A percentile compares a stretch with the other conserved stretches of the same genome.
These are phyloP conservation scores for Autographa gamma DNA, from an alignment of 2,888 invertebrate species.

Conservation along the genomic window DNA sequence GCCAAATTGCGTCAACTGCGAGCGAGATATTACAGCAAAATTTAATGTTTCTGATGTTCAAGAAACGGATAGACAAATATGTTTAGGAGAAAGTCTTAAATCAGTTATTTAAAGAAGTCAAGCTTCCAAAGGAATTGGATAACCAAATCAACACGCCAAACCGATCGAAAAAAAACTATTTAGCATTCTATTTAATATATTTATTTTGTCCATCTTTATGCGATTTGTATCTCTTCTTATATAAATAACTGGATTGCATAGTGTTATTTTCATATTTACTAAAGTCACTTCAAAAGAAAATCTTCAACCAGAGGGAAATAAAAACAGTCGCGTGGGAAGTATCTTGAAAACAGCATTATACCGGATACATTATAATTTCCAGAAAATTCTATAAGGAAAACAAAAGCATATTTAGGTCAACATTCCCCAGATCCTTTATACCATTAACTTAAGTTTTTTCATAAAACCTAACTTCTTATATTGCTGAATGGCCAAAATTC, in stretches of 20 bases:
- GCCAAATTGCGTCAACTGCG: constrained; percentile 25
- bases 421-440: constrained; percentile 7
- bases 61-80: background rate
- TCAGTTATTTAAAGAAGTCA: too few species aligned
- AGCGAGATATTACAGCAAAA: background rate
- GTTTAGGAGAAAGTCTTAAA: background rate
- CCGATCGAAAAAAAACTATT: too few species aligned
- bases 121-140: too few species aligned
- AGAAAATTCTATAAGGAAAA: background rate
- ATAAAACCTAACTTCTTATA: constrained; percentile 19
- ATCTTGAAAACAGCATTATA: background rate
- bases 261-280: background rate
- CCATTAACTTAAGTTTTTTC: constrained; percentile 23
- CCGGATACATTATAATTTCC: constrained; percentile 2
- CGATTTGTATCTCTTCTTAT: too few species aligned
- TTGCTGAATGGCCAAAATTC: constrained; percentile 31
- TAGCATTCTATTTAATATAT: too few species aligned
- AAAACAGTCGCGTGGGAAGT: constrained; percentile 12
- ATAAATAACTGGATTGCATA: too few species aligned
- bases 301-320: background rate
- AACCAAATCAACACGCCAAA: too few species aligned
- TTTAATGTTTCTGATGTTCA: background rate
- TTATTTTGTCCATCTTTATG: too few species aligned
- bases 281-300: background rate
- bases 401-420: constrained; percentile 18